A percentile compares a stretch with the other conserved stretches of the same genome.
Conservation (phyloP, 2,888 invertebrate genomes). For the Cryptus viduatorius region DNA sequence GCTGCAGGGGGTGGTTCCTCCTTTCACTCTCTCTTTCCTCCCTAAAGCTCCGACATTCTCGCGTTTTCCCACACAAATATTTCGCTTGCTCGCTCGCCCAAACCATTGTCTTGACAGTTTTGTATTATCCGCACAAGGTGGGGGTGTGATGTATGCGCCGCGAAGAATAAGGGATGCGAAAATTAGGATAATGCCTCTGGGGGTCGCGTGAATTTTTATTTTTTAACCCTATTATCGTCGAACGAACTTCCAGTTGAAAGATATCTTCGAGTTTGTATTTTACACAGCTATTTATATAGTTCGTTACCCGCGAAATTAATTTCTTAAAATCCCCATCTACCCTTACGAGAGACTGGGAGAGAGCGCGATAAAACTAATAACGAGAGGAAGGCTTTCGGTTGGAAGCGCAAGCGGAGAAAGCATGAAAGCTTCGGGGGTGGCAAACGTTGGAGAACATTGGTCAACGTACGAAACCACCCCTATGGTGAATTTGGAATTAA, state of each 20-base stretch:
- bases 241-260: not conserved
- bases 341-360: not conserved
- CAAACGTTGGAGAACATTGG: not conserved
- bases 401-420: constrained; percentile 1
- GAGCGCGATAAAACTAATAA: not conserved
- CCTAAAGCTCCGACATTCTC: constrained; percentile 74
- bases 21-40: constrained; percentile 28
- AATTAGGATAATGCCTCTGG: constrained; percentile 62
- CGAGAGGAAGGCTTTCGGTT: not conserved
- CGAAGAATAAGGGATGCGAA: constrained; percentile 62
- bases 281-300: not conserved
- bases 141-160: constrained; percentile 72
- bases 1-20: constrained; percentile 36
- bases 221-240: not conserved
- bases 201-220: not conserved
- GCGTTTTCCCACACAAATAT: constrained; percentile 79
- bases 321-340: not conserved
- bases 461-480: not conserved
- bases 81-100: constrained; percentile 61
- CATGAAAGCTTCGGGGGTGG: too few relatives aligned
- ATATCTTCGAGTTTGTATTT: not conserved
- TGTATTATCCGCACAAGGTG: constrained; percentile 71
- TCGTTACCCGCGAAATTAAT: not conserved
- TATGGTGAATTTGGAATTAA: constrained; percentile 5
- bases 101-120: constrained; percentile 64